Evolutionary conservation across 2,888 invertebrate genomes (phyloP), one percentile per base, ranked within the genome.

Genomic region (Troglohyphantes excavatus): DNA sequence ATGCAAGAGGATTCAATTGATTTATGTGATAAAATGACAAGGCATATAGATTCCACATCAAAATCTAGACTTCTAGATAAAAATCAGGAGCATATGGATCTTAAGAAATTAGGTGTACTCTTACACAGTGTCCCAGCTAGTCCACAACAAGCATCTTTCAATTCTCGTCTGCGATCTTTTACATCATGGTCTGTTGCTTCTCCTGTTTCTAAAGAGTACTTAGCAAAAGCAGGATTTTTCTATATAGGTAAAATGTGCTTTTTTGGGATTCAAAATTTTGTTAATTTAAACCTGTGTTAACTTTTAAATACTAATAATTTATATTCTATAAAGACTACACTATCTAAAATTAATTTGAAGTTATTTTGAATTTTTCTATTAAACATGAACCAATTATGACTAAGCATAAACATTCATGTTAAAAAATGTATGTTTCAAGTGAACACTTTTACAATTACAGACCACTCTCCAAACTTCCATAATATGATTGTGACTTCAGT

Each of bases 141-240:
- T 73, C 88, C 91, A 13, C 65, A 87, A 2, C 90, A 87, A 61
- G 90, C 90, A 19, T 73, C 76, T 26, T 26, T 79, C 19, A 79
- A 39, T 27, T 65, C 88, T n/a, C 86, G 98, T 29, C 93, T 97
- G 53, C 95, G 63, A 88, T 96, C 96, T 23, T 98, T 96, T 93
- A 94, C 94, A 72, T 95, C 95, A 91, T 98, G 98, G 98, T 97
- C 98, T 0, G 95, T 95, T 84, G 95, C 95, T 79, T 95, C 97
- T 94, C 96, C 95, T 90, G 97, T 97, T 93, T 96, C 95, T 91
- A 97, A 97, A 1, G 95, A 96, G 90, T 95, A 96, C 85, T 94
- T 98, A 79, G 96, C 97, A 17, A 96, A 96, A 91, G 98, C 98
- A 53, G 98, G 98, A 59, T 98, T 98, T 94, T 98, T 96, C 93